These are phyloP conservation scores for Selenia dentaria DNA, from an alignment of 2,888 invertebrate species.

Conservation along the genomic window DNA sequence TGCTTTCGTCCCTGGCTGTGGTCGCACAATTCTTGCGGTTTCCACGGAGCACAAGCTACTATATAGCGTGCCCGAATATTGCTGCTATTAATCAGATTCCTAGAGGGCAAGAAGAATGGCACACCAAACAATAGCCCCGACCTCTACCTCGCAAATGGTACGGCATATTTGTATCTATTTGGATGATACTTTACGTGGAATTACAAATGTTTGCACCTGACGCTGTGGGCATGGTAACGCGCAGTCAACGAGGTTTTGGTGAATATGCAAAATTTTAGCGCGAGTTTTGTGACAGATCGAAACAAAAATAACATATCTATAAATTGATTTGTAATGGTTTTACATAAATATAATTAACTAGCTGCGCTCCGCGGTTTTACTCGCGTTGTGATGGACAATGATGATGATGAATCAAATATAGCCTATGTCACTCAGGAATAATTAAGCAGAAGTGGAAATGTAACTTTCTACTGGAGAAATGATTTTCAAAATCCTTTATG, in stretches of 20 bases:
- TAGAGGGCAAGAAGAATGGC: slow-evolving; percentile 61
- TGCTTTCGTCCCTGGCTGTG: slow-evolving; percentile 31
- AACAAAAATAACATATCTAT: too few species aligned
- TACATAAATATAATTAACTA: too few species aligned
- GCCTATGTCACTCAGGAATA: too few species aligned
- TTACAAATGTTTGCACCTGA: slow-evolving; percentile 39
- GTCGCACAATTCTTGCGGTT: slow-evolving; percentile 60
- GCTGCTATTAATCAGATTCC: slow-evolving; percentile 75
- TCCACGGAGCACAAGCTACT: slow-evolving; percentile 41
- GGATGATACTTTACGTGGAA: slow-evolving; percentile 40
- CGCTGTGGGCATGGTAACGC: slow-evolving; percentile 29
- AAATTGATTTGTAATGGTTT: too few species aligned
- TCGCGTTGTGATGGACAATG: too few species aligned
- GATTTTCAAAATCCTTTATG: too few species aligned
- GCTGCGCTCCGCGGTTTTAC: too few species aligned
- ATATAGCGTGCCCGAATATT: slow-evolving; percentile 65
- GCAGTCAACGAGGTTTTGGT: slow-evolving; percentile 17
- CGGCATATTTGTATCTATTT: slow-evolving; percentile 39
- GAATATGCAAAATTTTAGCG: slow-evolving; percentile 21
- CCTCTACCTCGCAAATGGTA: slow-evolving; percentile 30
- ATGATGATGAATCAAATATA: too few species aligned
- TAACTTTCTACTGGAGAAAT: too few species aligned
- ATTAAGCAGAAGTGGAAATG: too few species aligned
- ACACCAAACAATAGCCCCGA: slow-evolving; percentile 60
- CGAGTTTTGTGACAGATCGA: too few species aligned